Base-by-base conservation (phyloP, 2,113 vertebrate genomes). In the Pimephales promelas region DNA sequence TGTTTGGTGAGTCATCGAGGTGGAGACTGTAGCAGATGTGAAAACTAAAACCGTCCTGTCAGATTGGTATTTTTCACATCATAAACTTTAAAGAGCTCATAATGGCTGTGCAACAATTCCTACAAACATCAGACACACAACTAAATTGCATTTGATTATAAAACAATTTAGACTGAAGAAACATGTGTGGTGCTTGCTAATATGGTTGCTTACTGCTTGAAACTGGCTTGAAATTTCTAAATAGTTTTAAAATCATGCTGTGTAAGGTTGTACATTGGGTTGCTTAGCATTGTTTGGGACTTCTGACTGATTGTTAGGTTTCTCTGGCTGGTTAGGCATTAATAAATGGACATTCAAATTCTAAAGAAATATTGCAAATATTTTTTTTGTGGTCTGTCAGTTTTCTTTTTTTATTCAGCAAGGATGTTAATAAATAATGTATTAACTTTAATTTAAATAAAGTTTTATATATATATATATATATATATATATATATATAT, bases 41-140 rank as follows among this genome's bases (percentile, higher is more conserved):
- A 72, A 16, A 72, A n/a, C 10, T 45, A 81, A 54, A 66, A 68
- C 61, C 61, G 22, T 52, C 36, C 45, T 64, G 59, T 36, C 68
- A 71, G 68, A 31, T 26, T 49, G 78, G 49, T 26, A 31, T 80
- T 80, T 49, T 57, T 79, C 83, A 64, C 26, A 1, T 47, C 77
- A 85, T 74, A 74, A 80, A 74, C 40, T 73, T 79, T 73, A 70
- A 71, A 79, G 61, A 84, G 26, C 56, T 74, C 45, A 61, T 43
- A 56, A 72, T 68, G 28, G 52, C 47, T 20, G 64, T 28, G 34
- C 24, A 54, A 71, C n/a, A 49, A 36, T 47, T 76, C 24, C 52
- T 14, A 72, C 52, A 77, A 79, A 79, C 52, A 68, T 59, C 24
- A 59, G 31, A 13, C 18, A n/a, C 26, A 28, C 45, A 31, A 52